phyloP scores from a whole-genome alignment of 2,797 vertebrate genomes.

The Siniperca obscura region DNA sequence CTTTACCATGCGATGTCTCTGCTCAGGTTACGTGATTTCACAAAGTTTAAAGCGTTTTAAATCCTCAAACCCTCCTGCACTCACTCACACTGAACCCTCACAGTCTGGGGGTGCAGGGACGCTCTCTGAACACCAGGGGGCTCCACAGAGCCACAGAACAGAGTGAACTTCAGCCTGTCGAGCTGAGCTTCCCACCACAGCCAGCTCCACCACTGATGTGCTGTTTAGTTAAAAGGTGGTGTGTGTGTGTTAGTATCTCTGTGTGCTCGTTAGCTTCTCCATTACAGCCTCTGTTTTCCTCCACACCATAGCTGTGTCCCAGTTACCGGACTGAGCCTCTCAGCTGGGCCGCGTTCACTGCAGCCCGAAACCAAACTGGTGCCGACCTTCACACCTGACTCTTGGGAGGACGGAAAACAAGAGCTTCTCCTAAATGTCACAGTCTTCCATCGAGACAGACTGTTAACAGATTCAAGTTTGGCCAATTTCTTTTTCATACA shows the following conservation, averaged over 20 bases:
- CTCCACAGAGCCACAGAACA: background rate
- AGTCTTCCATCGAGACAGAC: background rate
- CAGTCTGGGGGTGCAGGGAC: background rate
- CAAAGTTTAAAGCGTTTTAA: too few relatives aligned
- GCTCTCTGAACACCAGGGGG: conserved; percentile 11
- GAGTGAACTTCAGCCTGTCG: background rate
- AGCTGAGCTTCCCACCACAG: background rate
- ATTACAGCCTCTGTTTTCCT: conserved; percentile 34
- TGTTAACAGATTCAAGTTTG: background rate
- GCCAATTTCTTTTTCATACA: background rate
- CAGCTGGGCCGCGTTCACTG: background rate
- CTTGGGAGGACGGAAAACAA: background rate
- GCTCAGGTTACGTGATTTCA: too few relatives aligned
- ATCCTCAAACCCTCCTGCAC: too few relatives aligned
- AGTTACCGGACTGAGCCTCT: conserved; percentile 8
- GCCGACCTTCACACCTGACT: background rate
- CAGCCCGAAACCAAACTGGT: background rate
- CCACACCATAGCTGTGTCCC: conserved; percentile 8
- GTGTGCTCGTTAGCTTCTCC: conserved; percentile 43
- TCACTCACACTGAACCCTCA: too few relatives aligned
- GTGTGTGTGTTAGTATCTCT: conserved; percentile 48
- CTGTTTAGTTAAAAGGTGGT: conserved; percentile 17
- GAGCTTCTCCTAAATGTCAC: background rate
- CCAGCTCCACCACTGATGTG: background rate
- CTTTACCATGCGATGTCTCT: too few relatives aligned